phyloP scores from a whole-genome alignment of 2,113 vertebrate species.

The Corythaeola cristata region DNA sequence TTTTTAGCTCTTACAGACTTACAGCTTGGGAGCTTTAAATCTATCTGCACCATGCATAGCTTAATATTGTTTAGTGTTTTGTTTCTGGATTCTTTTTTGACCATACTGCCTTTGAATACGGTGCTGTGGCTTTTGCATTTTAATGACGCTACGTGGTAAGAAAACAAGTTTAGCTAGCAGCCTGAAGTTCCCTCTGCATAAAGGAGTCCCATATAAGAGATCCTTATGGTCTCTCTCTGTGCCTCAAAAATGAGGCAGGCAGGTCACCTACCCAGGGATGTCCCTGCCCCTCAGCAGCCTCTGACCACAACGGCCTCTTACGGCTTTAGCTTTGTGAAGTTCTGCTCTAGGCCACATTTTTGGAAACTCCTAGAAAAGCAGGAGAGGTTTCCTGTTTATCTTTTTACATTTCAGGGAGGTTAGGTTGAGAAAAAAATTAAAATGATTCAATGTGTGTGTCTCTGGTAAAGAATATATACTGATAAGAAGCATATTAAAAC shows the following conservation, averaged over 20 bases:
- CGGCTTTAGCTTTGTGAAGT: not conserved
- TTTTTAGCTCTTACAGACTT: not conserved
- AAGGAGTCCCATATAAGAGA: not conserved
- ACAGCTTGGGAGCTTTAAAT: not conserved
- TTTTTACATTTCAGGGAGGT: not conserved
- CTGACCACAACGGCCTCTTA: not conserved
- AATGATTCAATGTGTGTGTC: not conserved
- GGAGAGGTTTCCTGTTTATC: not conserved
- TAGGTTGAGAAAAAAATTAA: not conserved
- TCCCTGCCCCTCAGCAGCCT: not conserved
- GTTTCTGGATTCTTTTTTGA: not conserved
- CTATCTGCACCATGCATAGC: not conserved
- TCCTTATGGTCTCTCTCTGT: not conserved
- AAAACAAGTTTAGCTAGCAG: not conserved
- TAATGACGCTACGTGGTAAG: not conserved
- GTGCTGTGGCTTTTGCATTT: not conserved
- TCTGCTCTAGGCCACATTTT: not conserved
- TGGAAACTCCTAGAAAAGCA: not conserved
- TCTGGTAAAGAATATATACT: not conserved
- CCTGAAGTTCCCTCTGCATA: not conserved
- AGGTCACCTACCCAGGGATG: fast-evolving
- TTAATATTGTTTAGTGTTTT: not conserved
- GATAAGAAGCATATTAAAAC: not conserved
- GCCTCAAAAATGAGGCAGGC: fast-evolving
- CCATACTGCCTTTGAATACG: not conserved